Percentiles rank a stretch among this genome's conserved stretches.
Conservation (phyloP, 2,888 invertebrate genomes). For the Ecdyonurus torrentis region DNA sequence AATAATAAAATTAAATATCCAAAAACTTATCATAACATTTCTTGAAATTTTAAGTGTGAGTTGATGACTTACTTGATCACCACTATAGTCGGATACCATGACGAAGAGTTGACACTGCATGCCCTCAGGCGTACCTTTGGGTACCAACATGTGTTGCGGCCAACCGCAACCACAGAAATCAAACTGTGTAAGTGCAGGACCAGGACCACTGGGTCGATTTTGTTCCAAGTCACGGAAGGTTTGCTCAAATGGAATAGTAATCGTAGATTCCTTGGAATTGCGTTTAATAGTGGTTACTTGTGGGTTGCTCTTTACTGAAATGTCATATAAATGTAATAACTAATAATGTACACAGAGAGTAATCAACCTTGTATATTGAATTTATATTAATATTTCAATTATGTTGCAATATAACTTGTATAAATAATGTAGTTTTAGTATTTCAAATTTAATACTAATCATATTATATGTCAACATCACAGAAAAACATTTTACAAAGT, state of each 20-base stretch:
- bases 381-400: too few relatives aligned
- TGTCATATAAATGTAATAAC: too few relatives aligned
- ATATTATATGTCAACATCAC: too few relatives aligned
- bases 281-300: slow-evolving; percentile 31
- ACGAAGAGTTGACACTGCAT: slow-evolving; percentile 22
- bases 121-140: slow-evolving; percentile 28
- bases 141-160: slow-evolving; percentile 40
- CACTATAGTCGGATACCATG: slow-evolving; percentile 22
- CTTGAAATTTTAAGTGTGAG: too few relatives aligned
- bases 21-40: too few relatives aligned
- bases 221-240: slow-evolving; percentile 56
- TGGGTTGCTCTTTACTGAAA: neutral
- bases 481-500: too few relatives aligned
- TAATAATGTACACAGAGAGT: too few relatives aligned
- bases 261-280: slow-evolving; percentile 50
- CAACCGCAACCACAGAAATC: slow-evolving; percentile 70
- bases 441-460: too few relatives aligned
- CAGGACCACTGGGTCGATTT: slow-evolving; percentile 31
- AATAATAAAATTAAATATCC: too few relatives aligned
- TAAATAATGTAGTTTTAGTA: too few relatives aligned
- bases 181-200: slow-evolving; percentile 34
- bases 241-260: slow-evolving; percentile 67
- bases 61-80: slow-evolving; percentile 20
- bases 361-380: too few relatives aligned
- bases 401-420: too few relatives aligned